Conservation (phyloP, 2,797 vertebrate genomes). For the Gouania willdenowi region DNA sequence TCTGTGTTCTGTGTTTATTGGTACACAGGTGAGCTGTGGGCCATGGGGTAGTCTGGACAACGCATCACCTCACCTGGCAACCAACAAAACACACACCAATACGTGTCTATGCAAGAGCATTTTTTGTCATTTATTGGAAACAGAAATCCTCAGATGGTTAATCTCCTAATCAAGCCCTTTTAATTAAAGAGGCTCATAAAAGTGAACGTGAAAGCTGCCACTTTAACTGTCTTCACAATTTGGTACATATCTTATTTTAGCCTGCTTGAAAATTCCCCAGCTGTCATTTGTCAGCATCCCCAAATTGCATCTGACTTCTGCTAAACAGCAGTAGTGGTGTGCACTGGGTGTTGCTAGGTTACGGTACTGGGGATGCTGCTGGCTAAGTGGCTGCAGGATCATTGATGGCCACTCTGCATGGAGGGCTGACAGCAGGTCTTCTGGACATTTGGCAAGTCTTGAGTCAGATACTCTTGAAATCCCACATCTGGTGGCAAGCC, state of each 20-base stretch:
- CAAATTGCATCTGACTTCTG: conserved; percentile 39
- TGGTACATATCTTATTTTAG: conserved; percentile 24
- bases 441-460: conserved; percentile 53
- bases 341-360: conserved; percentile 71
- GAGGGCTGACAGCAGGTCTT: conserved; percentile 58
- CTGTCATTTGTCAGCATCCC: conserved; percentile 55
- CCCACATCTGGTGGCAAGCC: conserved; percentile 52
- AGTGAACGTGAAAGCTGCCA: conserved; percentile 20
- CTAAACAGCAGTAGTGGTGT: conserved; percentile 47
- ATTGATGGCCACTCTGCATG: conserved; percentile 33
- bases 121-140: conserved; percentile 7
- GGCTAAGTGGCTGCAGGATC: conserved; percentile 67
- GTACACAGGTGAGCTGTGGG: conserved; percentile 78
- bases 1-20: conserved; percentile 67
- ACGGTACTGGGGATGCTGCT: conserved; percentile 62
- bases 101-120: background rate
- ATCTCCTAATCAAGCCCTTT: conserved; percentile 9
- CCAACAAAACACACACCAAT: conserved; percentile 25
- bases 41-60: conserved; percentile 41
- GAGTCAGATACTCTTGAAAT: conserved; percentile 47
- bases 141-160: conserved; percentile 1
- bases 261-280: conserved; percentile 33
- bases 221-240: conserved; percentile 29
- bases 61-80: conserved; percentile 42
- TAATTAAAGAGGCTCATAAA: conserved; percentile 14